Evolutionary conservation across 2,888 invertebrate species (phyloP).

Genomic region (Caenorhabditis macrosperma): DNA sequence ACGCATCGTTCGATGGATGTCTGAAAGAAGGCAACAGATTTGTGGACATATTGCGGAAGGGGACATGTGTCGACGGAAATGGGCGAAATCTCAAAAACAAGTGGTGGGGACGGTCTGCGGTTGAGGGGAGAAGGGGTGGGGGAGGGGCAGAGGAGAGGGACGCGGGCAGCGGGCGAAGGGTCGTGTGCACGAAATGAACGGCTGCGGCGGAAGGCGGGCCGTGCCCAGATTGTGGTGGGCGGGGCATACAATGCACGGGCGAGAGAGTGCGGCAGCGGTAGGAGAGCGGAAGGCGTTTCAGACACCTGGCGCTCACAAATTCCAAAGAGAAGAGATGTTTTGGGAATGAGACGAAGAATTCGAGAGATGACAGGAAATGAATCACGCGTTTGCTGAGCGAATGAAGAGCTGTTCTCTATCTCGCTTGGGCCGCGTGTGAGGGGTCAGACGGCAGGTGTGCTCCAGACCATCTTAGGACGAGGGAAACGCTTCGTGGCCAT

Average conservation of each 20-base stretch:
- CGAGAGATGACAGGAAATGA: conserved; percentile 1
- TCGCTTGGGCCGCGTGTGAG: background rate
- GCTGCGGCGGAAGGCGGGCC: conserved; percentile 27
- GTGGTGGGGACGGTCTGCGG: conserved; percentile 11
- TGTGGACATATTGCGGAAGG: background rate
- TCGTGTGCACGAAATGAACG: conserved; percentile 44
- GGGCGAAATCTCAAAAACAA: conserved; percentile 26
- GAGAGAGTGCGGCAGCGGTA: conserved; percentile 19
- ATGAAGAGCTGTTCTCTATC: too few species aligned
- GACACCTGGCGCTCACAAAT: too few species aligned
- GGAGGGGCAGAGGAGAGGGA: conserved; percentile 17
- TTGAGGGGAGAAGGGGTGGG: conserved; percentile 11
- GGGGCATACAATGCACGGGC: conserved; percentile 22
- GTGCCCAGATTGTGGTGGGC: conserved; percentile 47
- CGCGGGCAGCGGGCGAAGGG: too few species aligned
- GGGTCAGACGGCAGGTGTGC: conserved; percentile 23
- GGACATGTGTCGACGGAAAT: conserved; percentile 13
- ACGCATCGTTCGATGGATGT: conserved; percentile 24
- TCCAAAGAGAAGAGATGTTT: background rate
- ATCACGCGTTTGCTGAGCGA: too few species aligned
- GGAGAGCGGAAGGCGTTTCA: background rate
- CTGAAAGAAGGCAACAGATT: conserved; percentile 1
- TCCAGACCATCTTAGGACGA: conserved; percentile 20
- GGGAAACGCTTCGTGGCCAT: conserved; percentile 5
- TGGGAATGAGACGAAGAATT: conserved; percentile 9